Percentiles rank a stretch among this genome's conserved stretches.
Evolutionary conservation across 37 sponge, comb jelly and placozoan species (phyloP).

Genomic region (Hormiphora californensis): DNA sequence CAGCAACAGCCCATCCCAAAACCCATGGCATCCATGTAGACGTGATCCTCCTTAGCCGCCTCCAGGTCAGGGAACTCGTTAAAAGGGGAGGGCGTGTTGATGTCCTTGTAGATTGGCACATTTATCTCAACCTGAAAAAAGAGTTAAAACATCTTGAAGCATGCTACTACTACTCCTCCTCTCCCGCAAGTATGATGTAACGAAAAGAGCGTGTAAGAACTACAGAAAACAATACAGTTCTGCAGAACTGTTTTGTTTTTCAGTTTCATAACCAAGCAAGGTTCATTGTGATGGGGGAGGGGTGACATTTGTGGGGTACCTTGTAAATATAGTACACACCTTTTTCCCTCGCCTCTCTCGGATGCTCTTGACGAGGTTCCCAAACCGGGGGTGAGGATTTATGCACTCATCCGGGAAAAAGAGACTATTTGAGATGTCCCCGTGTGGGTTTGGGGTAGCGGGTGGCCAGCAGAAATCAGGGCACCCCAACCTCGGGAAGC

Average conservation of each 20-base stretch:
- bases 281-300: no score
- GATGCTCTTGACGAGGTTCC: conserved; percentile 76
- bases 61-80: conserved; percentile 8
- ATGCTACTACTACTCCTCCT: conserved; percentile 57
- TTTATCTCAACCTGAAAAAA: conserved; percentile 61
- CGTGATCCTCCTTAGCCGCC: conserved; percentile 76
- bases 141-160: conserved; percentile 19
- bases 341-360: conserved; percentile 84
- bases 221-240: no score
- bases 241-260: no score
- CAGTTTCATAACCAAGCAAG: no score
- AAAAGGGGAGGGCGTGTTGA: conserved; percentile 41
- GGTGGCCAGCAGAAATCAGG: conserved; percentile 76
- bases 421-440: conserved; percentile 65
- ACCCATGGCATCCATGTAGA: conserved; percentile 95
- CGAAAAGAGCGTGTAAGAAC: no score
- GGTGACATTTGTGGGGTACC: no score
- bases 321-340: no score
- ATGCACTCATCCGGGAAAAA: conserved; percentile 92
- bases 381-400: conserved; percentile 72
- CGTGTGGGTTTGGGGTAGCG: conserved; percentile 56
- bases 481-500: conserved; percentile 65
- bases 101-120: conserved; percentile 52
- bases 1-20: conserved; percentile 96
- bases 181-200: conserved; percentile 63